Evolutionary conservation across 2,888 invertebrate genomes (phyloP), one percentile per base, ranked within the genome.

Genomic region (Nemapogon koenigi): DNA sequence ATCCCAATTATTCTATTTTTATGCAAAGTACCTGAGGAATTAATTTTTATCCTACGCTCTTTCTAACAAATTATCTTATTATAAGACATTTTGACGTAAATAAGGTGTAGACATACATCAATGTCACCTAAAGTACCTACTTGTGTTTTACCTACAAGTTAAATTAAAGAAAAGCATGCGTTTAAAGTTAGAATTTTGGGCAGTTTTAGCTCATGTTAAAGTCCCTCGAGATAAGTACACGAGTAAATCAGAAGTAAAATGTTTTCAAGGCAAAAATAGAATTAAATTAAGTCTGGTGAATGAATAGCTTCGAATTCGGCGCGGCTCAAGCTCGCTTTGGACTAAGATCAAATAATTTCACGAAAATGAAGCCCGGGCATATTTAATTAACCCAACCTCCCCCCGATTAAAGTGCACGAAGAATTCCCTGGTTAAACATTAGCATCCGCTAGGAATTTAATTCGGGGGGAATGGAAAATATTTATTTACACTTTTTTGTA

Each of bases 371-470:
- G 63, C 66, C 66, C 51, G 53, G 54, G 62, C 60, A 64, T 69
- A 70, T 76, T 78, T 73, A 76, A 75, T 78, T 75, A 76, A 73
- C 73, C 66, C 67, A 46, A 62, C 61, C 65, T 64, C 66, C 71
- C 60, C 66, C 66, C 62, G 57, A 60, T 65, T 64, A 61, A 67
- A 69, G 58, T 68, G 70, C 65, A 71, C 70, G 38, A 72, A 72
- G 73, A 72, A 73, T 73, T 70, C 70, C 68, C 71, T 62, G 59
- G 66, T 66, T 68, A 67, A 70, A 70, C 72, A 75, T 76, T 71
- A 70, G 62, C 67, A 66, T 70, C 68, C 69, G 67, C 59, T 57
- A 63, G 65, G 66, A 75, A 70, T 75, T 69, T 69, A 66, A 73
- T 71, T 67, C 64, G 57, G 50, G 53, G 58, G 45, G 59, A 63